Percentiles rank a stretch among this genome's conserved stretches.
phyloP scores from a whole-genome alignment of 2,113 vertebrate species.

The Xiphophorus couchianus region DNA sequence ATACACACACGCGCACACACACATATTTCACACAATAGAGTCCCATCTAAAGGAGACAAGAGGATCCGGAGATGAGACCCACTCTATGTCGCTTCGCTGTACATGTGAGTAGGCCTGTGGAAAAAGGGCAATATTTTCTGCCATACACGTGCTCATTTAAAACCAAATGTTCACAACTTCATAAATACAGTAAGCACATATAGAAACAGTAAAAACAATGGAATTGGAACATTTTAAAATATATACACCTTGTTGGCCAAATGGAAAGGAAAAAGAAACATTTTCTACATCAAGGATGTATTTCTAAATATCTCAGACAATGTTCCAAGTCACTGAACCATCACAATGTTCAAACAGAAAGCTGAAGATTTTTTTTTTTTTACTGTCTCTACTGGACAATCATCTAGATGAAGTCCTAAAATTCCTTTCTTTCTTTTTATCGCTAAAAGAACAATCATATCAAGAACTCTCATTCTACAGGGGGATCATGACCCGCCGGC shows the following conservation, averaged over 20 bases:
- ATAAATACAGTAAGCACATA: conserved; percentile 11
- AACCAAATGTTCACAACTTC: conserved; percentile 13
- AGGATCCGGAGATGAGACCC: conserved; percentile 70
- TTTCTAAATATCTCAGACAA: no score
- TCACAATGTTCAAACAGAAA: not conserved
- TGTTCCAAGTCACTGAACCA: no score
- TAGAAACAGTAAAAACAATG: conserved; percentile 24
- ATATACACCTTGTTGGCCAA: not conserved
- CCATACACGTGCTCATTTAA: conserved; percentile 37
- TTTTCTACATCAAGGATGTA: no score
- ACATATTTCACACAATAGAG: conserved; percentile 40
- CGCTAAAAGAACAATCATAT: not conserved
- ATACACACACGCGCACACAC: conserved; percentile 38
- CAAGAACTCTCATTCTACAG: conserved; percentile 44
- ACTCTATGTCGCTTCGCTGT: conserved; percentile 62
- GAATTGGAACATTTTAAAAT: not conserved
- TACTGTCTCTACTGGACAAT: not conserved
- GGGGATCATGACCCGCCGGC: conserved; percentile 72
- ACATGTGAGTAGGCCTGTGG: conserved; percentile 54
- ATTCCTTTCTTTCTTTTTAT: not conserved
- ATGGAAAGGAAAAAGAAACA: not conserved
- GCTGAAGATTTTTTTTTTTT: not conserved
- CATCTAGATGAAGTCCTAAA: not conserved
- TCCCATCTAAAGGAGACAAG: conserved; percentile 65
- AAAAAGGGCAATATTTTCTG: conserved; percentile 47